Evolutionary conservation across 1,140 invertebrate genomes (phyloP), one percentile per base, ranked within the genome.

Genomic region (Diploscapter pachys): DNA sequence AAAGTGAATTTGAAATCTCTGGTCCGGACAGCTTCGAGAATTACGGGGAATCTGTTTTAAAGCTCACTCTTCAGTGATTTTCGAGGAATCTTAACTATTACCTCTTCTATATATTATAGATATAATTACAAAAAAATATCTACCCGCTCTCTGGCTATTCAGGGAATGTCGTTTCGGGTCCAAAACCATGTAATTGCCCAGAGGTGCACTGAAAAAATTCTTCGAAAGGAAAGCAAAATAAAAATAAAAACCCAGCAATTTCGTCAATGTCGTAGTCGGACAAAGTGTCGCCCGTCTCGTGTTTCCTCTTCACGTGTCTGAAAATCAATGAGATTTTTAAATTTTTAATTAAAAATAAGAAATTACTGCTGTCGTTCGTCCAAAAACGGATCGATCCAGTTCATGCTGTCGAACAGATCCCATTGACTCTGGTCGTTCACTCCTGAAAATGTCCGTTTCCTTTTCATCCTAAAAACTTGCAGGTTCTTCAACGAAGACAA

Each of bases 341-440:
- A 31, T 31, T 31, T 31, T 31, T 31, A 31, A 31, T 31, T 31
- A 31, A 31, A n/a, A 31, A 31, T 65, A 52, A 4, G 13, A 67
- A 65, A 56, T 62, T 55, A 74, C 73, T 68, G 66, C 9, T 57
- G 63, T 64, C 75, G 62, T 54, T 78, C 77, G 49, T 77, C 77
- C n/a, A 78, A 48, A 65, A 72, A 79, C 55, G 78, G 74, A 62
- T 72, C 77, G 51, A 78, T 78, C 77, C 77, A 78, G 3, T 9
- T 5, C 74, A 78, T 77, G 13, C 67, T 53, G 4, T 71, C 51
- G 57, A 57, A 78, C 64, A 78, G 70, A 31, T 73, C 71, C 77
- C 74, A 78, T 4, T 69, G 72, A 6, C 69, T 59, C 3, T 79
- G 57, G 9, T 78, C 77, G 11, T 48, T n/a, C 4, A 64, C 6